Evolutionary conservation across 2,797 vertebrate species (phyloP).

Genomic region (Harpagifer antarcticus): DNA sequence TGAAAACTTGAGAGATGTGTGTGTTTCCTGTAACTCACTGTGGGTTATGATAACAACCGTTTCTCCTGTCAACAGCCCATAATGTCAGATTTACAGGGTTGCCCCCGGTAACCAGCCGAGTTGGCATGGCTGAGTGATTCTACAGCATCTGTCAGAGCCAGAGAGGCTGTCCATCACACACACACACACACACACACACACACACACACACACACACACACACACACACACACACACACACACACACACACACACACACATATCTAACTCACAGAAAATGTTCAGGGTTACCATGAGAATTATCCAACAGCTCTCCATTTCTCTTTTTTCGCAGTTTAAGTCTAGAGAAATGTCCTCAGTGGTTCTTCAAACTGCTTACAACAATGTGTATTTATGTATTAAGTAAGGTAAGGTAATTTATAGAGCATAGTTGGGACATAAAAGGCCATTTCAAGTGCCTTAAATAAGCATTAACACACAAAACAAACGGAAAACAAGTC

Average conservation of each 20-base stretch:
- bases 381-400: too few relatives aligned
- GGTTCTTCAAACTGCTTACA: too few relatives aligned
- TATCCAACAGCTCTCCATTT: constrained; percentile 22
- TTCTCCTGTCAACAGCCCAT: constrained; percentile 84
- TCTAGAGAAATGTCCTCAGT: too few relatives aligned
- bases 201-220: constrained; percentile 41
- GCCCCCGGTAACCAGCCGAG: constrained; percentile 79
- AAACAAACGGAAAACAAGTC: too few relatives aligned
- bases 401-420: too few relatives aligned
- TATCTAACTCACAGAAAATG: constrained; percentile 44
- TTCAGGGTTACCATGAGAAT: constrained; percentile 42
- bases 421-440: too few relatives aligned
- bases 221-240: constrained; percentile 41
- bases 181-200: constrained; percentile 48
- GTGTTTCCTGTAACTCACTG: constrained; percentile 78
- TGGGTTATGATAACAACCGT: constrained; percentile 83
- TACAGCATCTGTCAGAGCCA: constrained; percentile 76
- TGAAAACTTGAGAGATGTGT: constrained; percentile 62
- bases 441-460: too few relatives aligned
- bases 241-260: constrained; percentile 48
- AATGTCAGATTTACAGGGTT: constrained; percentile 85
- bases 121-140: constrained; percentile 79
- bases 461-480: too few relatives aligned
- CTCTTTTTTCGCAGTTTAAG: background rate
- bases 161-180: constrained; percentile 73